These are phyloP conservation scores for Psilopogon haemacephalus DNA, from an alignment of 2,113 vertebrate species.

Conservation along the genomic window DNA sequence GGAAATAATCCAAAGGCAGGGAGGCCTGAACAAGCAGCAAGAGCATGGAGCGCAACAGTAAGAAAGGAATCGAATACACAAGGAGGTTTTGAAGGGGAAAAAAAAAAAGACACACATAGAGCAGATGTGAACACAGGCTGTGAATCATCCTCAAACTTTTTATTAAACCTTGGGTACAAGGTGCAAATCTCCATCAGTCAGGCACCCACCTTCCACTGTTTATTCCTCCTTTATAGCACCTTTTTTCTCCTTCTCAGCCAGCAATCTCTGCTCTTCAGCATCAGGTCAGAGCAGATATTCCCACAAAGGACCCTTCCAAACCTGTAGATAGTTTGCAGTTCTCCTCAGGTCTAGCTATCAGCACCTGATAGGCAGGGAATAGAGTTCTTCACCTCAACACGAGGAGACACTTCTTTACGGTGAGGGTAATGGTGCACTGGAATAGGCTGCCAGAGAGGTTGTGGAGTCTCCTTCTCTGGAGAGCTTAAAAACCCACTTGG, in stretches of 20 bases:
- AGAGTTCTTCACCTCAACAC: neutral
- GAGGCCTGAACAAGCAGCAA: neutral
- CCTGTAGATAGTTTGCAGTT: neutral
- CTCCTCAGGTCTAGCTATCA: neutral
- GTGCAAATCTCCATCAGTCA: neutral
- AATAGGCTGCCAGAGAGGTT: too few species aligned
- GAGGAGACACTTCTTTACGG: too few species aligned
- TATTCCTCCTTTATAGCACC: neutral
- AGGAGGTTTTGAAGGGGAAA: neutral
- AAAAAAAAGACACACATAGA: rapidly evolving
- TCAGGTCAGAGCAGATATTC: neutral
- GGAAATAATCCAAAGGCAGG: constrained; percentile 19
- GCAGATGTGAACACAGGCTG: neutral
- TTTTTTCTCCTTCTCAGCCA: neutral
- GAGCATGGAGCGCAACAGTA: neutral
- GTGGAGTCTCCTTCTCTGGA: too few species aligned
- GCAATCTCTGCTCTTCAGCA: neutral
- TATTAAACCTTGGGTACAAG: neutral
- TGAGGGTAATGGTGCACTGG: too few species aligned
- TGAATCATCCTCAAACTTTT: neutral
- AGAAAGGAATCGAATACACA: neutral
- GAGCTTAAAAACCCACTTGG: too few species aligned
- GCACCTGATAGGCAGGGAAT: rapidly evolving
- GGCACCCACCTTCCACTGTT: neutral
- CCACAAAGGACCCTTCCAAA: neutral